Percentiles rank a stretch among this genome's conserved stretches.
Evolutionary conservation across 2,888 invertebrate genomes (phyloP).

Genomic region (Opisthograptis luteolata): DNA sequence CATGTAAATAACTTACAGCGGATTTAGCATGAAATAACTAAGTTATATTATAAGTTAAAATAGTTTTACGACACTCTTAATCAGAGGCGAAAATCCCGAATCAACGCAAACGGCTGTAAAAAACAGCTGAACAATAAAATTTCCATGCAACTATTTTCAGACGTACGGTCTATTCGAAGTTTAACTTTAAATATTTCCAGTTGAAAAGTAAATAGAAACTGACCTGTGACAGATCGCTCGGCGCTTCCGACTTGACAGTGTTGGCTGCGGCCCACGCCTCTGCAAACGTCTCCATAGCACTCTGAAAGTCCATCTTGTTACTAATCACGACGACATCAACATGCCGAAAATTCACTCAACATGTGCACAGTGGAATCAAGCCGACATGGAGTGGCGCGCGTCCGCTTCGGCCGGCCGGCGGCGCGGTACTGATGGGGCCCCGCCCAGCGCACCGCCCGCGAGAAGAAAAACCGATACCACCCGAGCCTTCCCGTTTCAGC

Average conservation of each 20-base stretch:
- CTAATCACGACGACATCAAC: conserved; percentile 79
- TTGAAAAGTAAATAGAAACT: conserved; percentile 48
- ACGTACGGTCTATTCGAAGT: too few species aligned
- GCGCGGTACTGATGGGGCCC: conserved; percentile 85
- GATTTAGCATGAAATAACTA: too few species aligned
- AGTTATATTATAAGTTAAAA: too few species aligned
- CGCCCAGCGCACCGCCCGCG: conserved; percentile 80
- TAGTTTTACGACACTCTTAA: too few species aligned
- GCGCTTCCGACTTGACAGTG: conserved; percentile 86
- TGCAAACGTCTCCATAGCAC: conserved; percentile 99
- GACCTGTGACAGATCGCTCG: conserved; percentile 88
- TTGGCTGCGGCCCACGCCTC: conserved; percentile 98
- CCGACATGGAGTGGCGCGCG: conserved; percentile 54
- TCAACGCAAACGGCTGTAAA: too few species aligned
- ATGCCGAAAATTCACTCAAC: conserved; percentile 78
- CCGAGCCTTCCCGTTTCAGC: conserved; percentile 83
- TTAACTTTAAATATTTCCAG: background rate
- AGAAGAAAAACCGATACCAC: conserved; percentile 82
- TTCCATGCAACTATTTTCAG: background rate
- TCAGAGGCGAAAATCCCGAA: too few species aligned
- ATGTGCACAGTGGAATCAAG: conserved; percentile 61
- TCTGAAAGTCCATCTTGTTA: conserved; percentile 96
- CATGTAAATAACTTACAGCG: too few species aligned
- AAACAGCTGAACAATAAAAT: background rate
- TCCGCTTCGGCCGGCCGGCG: conserved; percentile 85